Evolutionary conservation across 1,140 invertebrate genomes (phyloP).

Genomic region (Drosophila santomea): DNA sequence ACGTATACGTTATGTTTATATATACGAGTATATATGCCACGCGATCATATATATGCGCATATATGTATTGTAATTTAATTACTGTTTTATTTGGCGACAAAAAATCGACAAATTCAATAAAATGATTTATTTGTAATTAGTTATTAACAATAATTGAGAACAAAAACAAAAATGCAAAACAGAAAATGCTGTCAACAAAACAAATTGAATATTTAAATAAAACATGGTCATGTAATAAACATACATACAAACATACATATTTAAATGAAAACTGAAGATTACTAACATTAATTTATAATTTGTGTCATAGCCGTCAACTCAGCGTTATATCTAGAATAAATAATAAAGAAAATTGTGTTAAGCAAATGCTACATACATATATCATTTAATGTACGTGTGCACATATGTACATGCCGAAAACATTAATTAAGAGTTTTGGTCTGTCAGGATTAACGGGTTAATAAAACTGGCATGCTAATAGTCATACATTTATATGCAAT

Average conservation of each 20-base stretch:
- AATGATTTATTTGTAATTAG: constrained; percentile 70
- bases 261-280: constrained; percentile 53
- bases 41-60: constrained; percentile 57
- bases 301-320: constrained; percentile 63
- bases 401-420: constrained; percentile 25
- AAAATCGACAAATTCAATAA: constrained; percentile 66
- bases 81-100: constrained; percentile 55
- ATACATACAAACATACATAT: constrained; percentile 55
- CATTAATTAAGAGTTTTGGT: constrained; percentile 33
- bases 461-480: constrained; percentile 41
- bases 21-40: constrained; percentile 43
- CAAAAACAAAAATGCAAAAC: neutral
- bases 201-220: constrained; percentile 68
- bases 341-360: constrained; percentile 63
- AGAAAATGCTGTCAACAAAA: constrained; percentile 51
- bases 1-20: constrained; percentile 58
- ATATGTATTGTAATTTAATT: constrained; percentile 72
- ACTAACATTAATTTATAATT: constrained; percentile 68
- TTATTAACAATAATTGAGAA: constrained; percentile 48
- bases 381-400: constrained; percentile 50
- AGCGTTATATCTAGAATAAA: constrained; percentile 51
- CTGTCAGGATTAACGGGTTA: constrained; percentile 34
- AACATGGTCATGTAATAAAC: constrained; percentile 72
- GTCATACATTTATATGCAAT: constrained; percentile 41
- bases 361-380: constrained; percentile 42